Evolutionary conservation across 2,797 vertebrate genomes (phyloP).

Genomic region (Syncerus caffer): DNA sequence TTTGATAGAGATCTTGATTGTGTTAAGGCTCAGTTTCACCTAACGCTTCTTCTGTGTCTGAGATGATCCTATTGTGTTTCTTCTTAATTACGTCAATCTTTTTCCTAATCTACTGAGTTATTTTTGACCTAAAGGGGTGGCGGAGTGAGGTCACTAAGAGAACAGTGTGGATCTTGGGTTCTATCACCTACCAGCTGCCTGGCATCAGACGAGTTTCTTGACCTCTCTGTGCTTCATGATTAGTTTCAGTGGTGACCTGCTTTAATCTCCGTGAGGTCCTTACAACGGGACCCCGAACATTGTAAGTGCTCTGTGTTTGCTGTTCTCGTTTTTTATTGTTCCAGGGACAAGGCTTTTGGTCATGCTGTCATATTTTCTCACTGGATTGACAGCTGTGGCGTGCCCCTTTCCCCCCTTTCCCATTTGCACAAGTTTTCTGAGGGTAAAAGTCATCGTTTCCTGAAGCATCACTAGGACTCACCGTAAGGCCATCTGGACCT

Average conservation of each 20-base stretch:
- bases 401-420: neutral
- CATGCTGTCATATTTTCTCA: neutral
- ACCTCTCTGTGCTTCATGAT: neutral
- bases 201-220: neutral
- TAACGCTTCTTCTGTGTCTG: neutral
- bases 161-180: neutral
- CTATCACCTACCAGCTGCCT: neutral
- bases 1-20: neutral
- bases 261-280: neutral
- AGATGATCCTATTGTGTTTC: neutral
- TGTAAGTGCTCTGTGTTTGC: neutral
- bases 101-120: neutral
- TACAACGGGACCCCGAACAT: rapidly evolving
- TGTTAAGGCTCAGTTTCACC: neutral
- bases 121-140: neutral
- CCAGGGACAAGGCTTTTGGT: neutral
- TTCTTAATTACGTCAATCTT: neutral
- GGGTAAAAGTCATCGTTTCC: neutral
- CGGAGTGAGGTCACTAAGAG: neutral
- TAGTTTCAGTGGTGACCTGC: neutral
- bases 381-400: neutral
- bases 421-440: neutral
- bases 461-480: neutral
- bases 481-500: neutral
- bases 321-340: neutral